Conservation (phyloP, 1,140 invertebrate genomes). For the Eubasilissa regina region DNA sequence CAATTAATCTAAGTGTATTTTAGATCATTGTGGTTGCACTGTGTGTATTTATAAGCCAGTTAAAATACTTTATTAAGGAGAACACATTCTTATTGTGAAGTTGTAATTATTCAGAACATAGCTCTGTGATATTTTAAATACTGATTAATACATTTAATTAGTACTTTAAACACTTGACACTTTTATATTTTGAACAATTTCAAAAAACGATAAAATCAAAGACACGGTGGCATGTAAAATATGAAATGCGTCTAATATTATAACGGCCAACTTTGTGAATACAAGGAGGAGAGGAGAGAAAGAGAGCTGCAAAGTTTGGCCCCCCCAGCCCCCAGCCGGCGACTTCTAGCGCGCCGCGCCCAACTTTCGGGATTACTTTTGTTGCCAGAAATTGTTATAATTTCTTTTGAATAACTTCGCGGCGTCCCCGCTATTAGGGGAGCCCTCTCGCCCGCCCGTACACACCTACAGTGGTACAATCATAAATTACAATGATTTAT, state of each 20-base stretch:
- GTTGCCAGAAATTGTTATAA: conserved; percentile 61
- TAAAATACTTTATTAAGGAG: no score
- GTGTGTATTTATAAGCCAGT: no score
- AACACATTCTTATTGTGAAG: no score
- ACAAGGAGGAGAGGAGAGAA: not conserved
- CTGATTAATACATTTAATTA: no score
- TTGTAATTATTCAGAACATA: no score
- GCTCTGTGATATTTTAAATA: no score
- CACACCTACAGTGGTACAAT: conserved; percentile 32
- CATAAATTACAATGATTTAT: conserved; percentile 42
- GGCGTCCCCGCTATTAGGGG: conserved; percentile 51
- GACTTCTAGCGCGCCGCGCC: conserved; percentile 14
- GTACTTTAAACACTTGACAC: no score
- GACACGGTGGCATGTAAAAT: not conserved
- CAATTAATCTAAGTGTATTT: no score
- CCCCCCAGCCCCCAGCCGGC: not conserved
- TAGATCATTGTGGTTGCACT: no score
- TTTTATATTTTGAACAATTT: no score
- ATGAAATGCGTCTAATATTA: conserved; percentile 25
- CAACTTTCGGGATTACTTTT: conserved; percentile 60
- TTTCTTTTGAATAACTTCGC: conserved; percentile 61
- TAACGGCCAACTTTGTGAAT: conserved; percentile 8
- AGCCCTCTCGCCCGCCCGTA: not conserved
- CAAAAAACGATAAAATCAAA: not conserved
- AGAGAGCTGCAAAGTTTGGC: not conserved